These are phyloP conservation scores for Myocastor coypus DNA, from an alignment of 2,113 vertebrate species.

Conservation along the genomic window DNA sequence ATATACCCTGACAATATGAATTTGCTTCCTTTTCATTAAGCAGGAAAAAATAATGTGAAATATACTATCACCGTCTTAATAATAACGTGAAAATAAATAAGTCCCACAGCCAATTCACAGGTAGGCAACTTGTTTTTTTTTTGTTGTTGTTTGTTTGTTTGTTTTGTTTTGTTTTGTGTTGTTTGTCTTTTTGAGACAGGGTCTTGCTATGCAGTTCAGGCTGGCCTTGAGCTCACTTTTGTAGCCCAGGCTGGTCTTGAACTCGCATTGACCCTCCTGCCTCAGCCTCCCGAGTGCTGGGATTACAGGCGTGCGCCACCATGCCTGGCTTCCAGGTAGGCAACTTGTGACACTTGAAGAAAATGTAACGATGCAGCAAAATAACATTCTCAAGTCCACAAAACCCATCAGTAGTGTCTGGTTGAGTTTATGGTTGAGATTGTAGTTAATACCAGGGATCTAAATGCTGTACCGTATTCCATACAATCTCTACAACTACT, in stretches of 20 bases:
- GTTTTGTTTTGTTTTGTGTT: too few species aligned
- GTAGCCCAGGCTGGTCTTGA: too few species aligned
- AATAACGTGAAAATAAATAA: not conserved
- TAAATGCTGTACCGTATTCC: not conserved
- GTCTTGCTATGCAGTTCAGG: too few species aligned
- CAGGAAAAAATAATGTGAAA: not conserved
- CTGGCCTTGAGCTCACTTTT: too few species aligned
- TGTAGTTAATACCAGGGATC: not conserved
- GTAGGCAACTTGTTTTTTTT: too few species aligned
- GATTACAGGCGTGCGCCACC: too few species aligned
- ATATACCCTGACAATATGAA: not conserved
- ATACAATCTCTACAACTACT: not conserved
- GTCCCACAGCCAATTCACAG: not conserved
- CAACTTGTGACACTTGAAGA: not conserved
- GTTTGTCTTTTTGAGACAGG: too few species aligned
- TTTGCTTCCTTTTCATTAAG: not conserved
- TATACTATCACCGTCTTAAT: not conserved
- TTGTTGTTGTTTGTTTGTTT: too few species aligned
- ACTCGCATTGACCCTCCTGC: too few species aligned
- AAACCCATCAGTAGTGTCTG: not conserved
- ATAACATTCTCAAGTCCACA: not conserved
- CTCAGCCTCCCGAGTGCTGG: too few species aligned
- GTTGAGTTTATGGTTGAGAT: not conserved
- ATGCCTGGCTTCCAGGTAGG: too few species aligned
- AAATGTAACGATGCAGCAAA: not conserved